phyloP scores from a whole-genome alignment of 2,113 vertebrate species.

The Ovibos moschatus region DNA sequence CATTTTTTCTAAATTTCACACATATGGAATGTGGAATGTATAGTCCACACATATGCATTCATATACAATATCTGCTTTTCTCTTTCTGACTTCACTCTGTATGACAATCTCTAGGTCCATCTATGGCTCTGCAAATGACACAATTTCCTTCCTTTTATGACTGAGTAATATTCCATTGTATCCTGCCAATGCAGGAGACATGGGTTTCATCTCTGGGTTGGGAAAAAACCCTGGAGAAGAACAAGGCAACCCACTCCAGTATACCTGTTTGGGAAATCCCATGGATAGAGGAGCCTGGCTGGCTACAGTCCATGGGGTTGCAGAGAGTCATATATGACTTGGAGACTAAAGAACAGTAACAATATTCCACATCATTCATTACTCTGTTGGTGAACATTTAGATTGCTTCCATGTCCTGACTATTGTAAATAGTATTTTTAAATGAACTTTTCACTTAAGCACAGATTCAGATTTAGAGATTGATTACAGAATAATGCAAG shows the following conservation, averaged over 20 bases:
- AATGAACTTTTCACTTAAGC: neutral
- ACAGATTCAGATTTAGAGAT: neutral
- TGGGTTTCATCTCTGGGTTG: neutral
- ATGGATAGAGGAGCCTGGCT: neutral
- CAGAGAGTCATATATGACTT: neutral
- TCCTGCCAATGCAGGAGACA: neutral
- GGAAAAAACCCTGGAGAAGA: neutral
- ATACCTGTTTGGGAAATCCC: neutral
- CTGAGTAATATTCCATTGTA: neutral
- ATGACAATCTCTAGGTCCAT: neutral
- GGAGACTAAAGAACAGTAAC: neutral
- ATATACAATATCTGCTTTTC: neutral
- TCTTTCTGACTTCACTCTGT: neutral
- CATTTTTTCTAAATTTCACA: neutral
- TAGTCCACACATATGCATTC: neutral
- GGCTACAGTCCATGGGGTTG: neutral
- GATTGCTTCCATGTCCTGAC: neutral
- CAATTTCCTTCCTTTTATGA: neutral
- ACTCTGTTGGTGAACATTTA: neutral
- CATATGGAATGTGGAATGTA: neutral
- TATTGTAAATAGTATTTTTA: neutral
- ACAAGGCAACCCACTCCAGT: neutral
- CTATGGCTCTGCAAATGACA: neutral
- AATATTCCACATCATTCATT: neutral
- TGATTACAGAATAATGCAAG: neutral